These are phyloP conservation scores for Germaria angustata DNA, from an alignment of 2,888 invertebrate species.

Conservation along the genomic window DNA sequence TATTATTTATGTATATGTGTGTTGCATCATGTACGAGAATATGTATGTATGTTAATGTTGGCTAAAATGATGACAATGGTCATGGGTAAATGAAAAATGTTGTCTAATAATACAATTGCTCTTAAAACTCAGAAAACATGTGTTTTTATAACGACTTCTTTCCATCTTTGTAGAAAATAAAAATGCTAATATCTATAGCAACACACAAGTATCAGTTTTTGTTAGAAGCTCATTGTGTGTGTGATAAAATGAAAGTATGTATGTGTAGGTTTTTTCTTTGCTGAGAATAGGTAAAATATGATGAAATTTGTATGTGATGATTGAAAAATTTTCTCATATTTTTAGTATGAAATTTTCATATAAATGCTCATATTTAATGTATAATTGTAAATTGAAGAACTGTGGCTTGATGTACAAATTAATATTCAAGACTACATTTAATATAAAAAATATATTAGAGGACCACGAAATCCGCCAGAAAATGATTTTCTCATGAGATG, in stretches of 20 bases:
- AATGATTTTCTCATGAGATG: no score
- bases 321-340: conserved; percentile 30
- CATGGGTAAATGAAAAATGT: conserved; percentile 4
- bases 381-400: conserved; percentile 2
- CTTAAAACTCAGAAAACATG: conserved; percentile 20
- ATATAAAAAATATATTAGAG: no score
- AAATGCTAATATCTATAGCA: neutral
- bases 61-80: conserved; percentile 18
- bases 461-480: no score
- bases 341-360: neutral
- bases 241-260: neutral
- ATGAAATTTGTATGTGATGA: conserved; percentile 50
- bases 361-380: conserved; percentile 11
- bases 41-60: neutral
- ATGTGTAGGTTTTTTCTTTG: neutral
- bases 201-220: neutral
- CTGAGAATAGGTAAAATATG: conserved; percentile 36
- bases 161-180: neutral
- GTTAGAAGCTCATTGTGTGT: neutral
- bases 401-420: neutral
- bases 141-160: conserved; percentile 11
- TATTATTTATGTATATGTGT: neutral
- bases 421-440: no score
- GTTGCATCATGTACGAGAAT: neutral
- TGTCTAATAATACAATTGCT: conserved; percentile 31